Base-by-base conservation (phyloP, 2,888 invertebrate species). In the Adelognathus sp. region DNA sequence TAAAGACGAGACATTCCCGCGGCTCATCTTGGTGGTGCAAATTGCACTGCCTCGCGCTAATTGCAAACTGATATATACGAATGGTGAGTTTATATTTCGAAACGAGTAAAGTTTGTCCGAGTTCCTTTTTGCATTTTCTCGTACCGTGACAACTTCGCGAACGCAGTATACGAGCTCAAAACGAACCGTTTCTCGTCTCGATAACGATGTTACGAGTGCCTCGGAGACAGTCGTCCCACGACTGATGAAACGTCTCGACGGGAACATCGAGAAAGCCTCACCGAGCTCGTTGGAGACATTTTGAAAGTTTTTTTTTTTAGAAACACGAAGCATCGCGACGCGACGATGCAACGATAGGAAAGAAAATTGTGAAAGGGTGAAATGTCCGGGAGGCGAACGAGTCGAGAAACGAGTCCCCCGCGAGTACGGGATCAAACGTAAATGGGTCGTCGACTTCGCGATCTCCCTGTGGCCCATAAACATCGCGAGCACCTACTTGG, bases 361-460 rank as follows among this genome's bases (percentile, higher is more conserved):
- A 39, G 21, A 1, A 16, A n/a, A 50, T 24, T n/a, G 9, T n/a
- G 21, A 18, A 36, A 44, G 60, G 61, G 54, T 36, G 61, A 54
- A 46, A 61, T 21, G 29, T 14, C 16, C 36, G 39, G 18, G 60
- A 76, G 24, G 58, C 18, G 67, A 54, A 44, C 18, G 54, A n/a
- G 29, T 21, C 63, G 36, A 27, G 70, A 41, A 71, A 76, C 71
- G 71, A 58, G 66, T 66, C 66, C 72, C 61, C 36, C 0, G 71
- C 7, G 76, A 63, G 46, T 29, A 27, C 24, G 3, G 29, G 31
- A 52, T 29, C 36, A 36, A 54, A n/a, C n/a, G n/a, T n/a, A 72
- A 67, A 64, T 54, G 33, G 41, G 36, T 27, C 29, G 33, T 67
- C 44, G n/a, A n/a, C n/a, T n/a, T n/a, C n/a, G 11, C 9, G 21